These are phyloP conservation scores for Panagrolaimus sp. DNA, from an alignment of 1,140 invertebrate genomes.

Conservation along the genomic window DNA sequence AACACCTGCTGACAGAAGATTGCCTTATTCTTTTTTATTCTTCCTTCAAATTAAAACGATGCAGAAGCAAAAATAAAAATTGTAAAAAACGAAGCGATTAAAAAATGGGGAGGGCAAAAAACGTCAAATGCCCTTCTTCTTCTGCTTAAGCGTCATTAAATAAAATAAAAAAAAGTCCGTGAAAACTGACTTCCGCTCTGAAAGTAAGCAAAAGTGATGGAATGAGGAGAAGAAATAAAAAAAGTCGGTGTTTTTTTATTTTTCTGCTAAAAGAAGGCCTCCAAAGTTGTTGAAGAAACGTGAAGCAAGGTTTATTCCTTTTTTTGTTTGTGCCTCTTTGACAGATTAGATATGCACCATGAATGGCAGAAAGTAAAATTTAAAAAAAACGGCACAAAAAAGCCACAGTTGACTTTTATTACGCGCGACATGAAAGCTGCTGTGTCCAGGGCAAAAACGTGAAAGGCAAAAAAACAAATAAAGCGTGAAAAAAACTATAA, in stretches of 20 bases:
- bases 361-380: background rate
- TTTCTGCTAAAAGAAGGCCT: background rate
- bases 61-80: background rate
- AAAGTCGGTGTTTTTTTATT: background rate
- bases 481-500: background rate
- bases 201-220: background rate
- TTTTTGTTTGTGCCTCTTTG: background rate
- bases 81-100: background rate
- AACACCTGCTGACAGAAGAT: background rate
- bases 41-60: background rate
- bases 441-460: background rate
- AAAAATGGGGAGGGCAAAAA: background rate
- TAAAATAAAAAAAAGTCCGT: constrained; percentile 1
- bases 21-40: background rate
- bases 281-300: background rate
- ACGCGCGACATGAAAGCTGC: background rate
- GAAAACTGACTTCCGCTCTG: background rate
- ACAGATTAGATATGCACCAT: background rate
- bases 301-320: background rate
- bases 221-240: background rate
- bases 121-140: background rate
- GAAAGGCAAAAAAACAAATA: background rate
- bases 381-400: background rate
- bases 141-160: background rate
- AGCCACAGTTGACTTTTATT: background rate